A percentile compares a stretch with the other conserved stretches of the same genome.
These are phyloP conservation scores for Phenganax stokvisi DNA, from an alignment of 92 coral and sea anemone species.

Conservation along the genomic window DNA sequence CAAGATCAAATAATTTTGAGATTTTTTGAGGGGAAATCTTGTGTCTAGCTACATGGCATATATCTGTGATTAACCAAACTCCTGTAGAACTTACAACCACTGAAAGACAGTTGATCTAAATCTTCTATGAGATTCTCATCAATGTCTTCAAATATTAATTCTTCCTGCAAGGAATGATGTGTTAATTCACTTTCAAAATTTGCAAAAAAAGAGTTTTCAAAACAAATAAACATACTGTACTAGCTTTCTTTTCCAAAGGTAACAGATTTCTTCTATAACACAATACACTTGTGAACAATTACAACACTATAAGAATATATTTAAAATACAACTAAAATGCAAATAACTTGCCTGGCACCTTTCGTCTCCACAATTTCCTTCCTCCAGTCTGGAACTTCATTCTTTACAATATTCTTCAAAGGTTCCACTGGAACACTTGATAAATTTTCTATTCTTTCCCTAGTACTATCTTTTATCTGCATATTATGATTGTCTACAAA, in stretches of 20 bases:
- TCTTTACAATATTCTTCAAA: background rate
- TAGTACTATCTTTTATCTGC: background rate
- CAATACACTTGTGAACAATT: background rate
- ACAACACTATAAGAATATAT: background rate
- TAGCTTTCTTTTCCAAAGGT: background rate
- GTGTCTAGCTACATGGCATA: background rate
- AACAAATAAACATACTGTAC: background rate
- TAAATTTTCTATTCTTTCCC: background rate
- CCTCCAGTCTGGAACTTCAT: slow-evolving; percentile 11
- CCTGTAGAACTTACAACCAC: slow-evolving; percentile 34
- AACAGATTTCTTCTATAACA: background rate
- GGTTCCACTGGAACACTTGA: background rate
- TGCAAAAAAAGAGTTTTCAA: background rate
- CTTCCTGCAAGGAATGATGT: slow-evolving; percentile 40
- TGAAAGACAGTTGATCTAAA: slow-evolving; percentile 61
- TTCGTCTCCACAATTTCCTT: slow-evolving; percentile 1
- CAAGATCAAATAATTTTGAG: too few species aligned
- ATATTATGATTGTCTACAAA: background rate
- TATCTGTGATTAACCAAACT: background rate
- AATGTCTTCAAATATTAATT: slow-evolving; percentile 85
- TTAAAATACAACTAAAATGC: background rate
- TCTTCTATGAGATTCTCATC: slow-evolving; percentile 84
- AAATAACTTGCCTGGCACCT: background rate
- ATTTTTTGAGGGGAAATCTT: too few species aligned
- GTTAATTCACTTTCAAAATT: background rate